These are phyloP conservation scores for Lamellibrachia satsuma DNA, from an alignment of 2,888 invertebrate genomes.

Conservation along the genomic window DNA sequence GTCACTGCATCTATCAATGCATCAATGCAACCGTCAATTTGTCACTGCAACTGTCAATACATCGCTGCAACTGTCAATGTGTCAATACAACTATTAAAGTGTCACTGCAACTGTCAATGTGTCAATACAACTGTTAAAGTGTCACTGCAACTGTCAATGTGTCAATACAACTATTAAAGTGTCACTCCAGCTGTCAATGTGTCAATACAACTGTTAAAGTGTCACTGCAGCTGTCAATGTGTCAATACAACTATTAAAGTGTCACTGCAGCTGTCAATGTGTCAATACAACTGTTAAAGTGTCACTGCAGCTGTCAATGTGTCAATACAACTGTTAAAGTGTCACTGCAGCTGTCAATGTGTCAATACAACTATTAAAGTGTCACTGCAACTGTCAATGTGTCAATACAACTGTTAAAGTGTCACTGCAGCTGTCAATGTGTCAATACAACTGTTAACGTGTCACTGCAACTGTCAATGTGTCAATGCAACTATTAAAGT, in stretches of 20 bases:
- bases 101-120: not conserved
- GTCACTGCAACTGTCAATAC: not conserved
- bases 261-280: not conserved
- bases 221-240: too few species aligned
- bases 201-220: not conserved
- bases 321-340: not conserved
- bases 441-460: not conserved
- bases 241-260: too few species aligned
- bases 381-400: not conserved
- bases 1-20: not conserved
- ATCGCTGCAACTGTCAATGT: not conserved
- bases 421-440: not conserved
- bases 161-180: not conserved
- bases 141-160: not conserved
- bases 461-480: too few species aligned
- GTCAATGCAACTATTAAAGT: too few species aligned
- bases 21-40: not conserved
- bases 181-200: not conserved
- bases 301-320: not conserved
- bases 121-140: not conserved
- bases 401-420: not conserved
- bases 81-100: not conserved
- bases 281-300: not conserved
- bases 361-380: not conserved
- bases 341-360: not conserved